These are phyloP conservation scores for Crossocerus cetratus DNA, from an alignment of 2,888 invertebrate species.

Conservation along the genomic window DNA sequence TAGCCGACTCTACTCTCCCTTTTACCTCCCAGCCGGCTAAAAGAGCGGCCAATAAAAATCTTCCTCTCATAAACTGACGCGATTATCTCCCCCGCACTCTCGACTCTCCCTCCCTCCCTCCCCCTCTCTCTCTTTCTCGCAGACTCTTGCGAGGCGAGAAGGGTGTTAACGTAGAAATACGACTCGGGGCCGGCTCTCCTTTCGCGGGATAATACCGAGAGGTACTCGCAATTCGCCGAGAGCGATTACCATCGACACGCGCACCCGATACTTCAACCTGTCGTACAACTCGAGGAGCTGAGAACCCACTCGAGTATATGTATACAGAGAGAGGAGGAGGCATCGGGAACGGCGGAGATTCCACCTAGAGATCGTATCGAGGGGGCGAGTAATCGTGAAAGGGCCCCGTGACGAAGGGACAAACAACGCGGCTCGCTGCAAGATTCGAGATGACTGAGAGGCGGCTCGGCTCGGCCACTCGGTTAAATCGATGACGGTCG, in stretches of 20 bases:
- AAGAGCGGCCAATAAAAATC: too few species aligned
- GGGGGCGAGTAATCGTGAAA: background rate
- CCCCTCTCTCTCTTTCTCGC: too few species aligned
- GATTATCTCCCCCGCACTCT: too few species aligned
- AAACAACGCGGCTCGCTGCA: background rate
- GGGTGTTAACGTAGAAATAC: too few species aligned
- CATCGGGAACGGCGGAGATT: background rate
- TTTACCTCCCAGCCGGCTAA: too few species aligned
- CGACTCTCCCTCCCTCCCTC: too few species aligned
- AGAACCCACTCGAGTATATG: background rate
- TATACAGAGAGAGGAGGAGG: too few species aligned
- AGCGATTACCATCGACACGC: conserved; percentile 2
- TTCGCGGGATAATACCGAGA: background rate
- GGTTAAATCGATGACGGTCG: too few species aligned
- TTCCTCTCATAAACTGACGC: too few species aligned
- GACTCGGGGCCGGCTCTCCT: too few species aligned
- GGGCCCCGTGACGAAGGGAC: background rate
- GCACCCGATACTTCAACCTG: background rate
- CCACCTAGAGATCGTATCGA: background rate
- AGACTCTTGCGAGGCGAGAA: too few species aligned
- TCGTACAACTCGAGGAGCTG: background rate
- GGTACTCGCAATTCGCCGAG: background rate
- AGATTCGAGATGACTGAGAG: background rate
- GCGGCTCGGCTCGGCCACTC: background rate
- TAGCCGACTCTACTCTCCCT: background rate